Evolutionary conservation across 2,888 invertebrate genomes (phyloP).

Genomic region (Dorcus parallelipipedus): DNA sequence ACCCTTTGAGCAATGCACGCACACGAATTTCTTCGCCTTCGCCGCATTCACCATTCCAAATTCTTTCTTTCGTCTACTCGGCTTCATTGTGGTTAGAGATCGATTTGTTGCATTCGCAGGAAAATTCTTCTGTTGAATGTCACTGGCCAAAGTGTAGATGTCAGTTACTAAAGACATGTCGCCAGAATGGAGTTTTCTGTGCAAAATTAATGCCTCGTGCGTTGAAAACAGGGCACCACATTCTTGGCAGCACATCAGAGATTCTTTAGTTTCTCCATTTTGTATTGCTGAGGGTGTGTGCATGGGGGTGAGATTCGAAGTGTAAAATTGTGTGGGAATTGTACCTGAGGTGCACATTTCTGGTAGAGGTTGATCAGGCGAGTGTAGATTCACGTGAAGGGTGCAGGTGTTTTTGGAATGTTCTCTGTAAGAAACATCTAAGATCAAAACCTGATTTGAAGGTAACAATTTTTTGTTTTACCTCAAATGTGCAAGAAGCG

Average conservation of each 20-base stretch:
- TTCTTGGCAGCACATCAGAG: conserved; percentile 46
- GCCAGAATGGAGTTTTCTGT: conserved; percentile 76
- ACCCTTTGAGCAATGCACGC: conserved; percentile 76
- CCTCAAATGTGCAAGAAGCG: conserved; percentile 78
- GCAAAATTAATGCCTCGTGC: conserved; percentile 73
- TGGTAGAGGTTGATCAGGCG: no score
- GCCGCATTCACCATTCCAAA: conserved; percentile 26
- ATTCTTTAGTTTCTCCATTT: background rate
- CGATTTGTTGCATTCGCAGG: conserved; percentile 1
- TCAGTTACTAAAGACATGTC: conserved; percentile 78
- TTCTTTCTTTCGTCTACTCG: no score
- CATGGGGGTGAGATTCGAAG: background rate
- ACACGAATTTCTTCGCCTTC: conserved; percentile 60
- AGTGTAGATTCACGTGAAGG: no score
- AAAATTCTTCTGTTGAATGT: conserved; percentile 55
- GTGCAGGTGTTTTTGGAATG: conserved; percentile 9
- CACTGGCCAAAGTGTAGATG: conserved; percentile 75
- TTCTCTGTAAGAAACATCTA: conserved; percentile 6
- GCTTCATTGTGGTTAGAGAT: conserved; percentile 15
- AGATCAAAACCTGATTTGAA: no score
- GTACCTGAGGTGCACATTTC: no score
- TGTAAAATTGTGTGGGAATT: background rate
- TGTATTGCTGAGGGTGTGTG: background rate
- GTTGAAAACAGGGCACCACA: conserved; percentile 64
- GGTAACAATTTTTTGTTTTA: conserved; percentile 29